These are phyloP conservation scores for Rotaria socialis DNA, from an alignment of 2,888 invertebrate species.

Conservation along the genomic window DNA sequence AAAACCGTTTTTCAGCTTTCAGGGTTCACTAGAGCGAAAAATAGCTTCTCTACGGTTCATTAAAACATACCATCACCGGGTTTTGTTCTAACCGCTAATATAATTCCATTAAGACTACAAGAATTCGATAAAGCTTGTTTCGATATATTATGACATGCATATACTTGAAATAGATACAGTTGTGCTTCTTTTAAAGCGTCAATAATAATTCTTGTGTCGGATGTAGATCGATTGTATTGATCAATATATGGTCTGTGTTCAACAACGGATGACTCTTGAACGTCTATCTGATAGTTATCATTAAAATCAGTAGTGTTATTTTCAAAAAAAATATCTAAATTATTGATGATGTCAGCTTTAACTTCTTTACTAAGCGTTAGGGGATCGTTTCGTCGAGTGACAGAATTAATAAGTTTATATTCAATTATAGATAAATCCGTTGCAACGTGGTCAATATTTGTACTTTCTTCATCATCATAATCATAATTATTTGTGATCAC, in stretches of 20 bases:
- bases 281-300: background rate
- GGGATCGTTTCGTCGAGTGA: background rate
- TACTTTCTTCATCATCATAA: background rate
- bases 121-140: background rate
- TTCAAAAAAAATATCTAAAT: slow-evolving; percentile 9
- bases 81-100: slow-evolving; percentile 3
- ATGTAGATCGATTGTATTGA: background rate
- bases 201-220: background rate
- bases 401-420: slow-evolving; percentile 22
- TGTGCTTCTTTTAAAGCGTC: slow-evolving; percentile 1
- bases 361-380: background rate
- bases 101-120: slow-evolving; percentile 13
- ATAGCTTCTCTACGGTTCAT: too few species aligned
- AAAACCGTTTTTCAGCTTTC: too few species aligned
- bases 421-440: slow-evolving; percentile 13
- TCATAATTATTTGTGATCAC: background rate
- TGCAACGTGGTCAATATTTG: background rate
- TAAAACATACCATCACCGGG: slow-evolving; percentile 6
- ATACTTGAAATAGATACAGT: slow-evolving; percentile 19
- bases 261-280: background rate
- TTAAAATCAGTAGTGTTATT: background rate
- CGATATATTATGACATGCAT: slow-evolving; percentile 6
- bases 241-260: slow-evolving; percentile 28
- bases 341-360: background rate
- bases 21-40: too few species aligned